These are phyloP conservation scores for Eufriesea mexicana DNA, from an alignment of 1,140 invertebrate species.

Conservation along the genomic window DNA sequence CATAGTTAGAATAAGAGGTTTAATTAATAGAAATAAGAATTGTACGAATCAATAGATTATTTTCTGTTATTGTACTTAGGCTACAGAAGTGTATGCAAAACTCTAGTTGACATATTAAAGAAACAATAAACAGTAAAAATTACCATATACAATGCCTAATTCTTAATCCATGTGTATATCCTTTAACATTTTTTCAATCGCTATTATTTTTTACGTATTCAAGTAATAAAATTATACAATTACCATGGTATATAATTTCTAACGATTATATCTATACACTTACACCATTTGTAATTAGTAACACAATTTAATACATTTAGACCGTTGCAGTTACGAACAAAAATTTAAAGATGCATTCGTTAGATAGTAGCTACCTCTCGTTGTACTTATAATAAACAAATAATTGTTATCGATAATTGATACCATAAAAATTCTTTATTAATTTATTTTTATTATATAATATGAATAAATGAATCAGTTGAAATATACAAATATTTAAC, in stretches of 20 bases:
- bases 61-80: slow-evolving; percentile 66
- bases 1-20: slow-evolving; percentile 45
- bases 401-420: background rate
- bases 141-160: background rate
- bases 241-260: background rate
- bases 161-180: background rate
- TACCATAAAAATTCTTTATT: background rate
- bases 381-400: background rate
- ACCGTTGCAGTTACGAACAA: background rate
- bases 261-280: background rate
- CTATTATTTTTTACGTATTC: background rate
- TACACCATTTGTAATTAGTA: background rate
- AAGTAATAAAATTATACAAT: background rate
- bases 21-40: slow-evolving; percentile 47
- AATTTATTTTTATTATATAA: background rate
- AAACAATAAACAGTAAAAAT: slow-evolving; percentile 55
- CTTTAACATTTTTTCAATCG: background rate
- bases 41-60: slow-evolving; percentile 55
- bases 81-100: slow-evolving; percentile 64
- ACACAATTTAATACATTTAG: background rate
- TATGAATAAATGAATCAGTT: background rate
- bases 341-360: background rate
- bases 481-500: background rate
- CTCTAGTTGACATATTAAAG: slow-evolving; percentile 54
- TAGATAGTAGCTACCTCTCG: background rate